Base-by-base conservation (phyloP, 2,888 invertebrate species). In the Criorhina ranunculi region DNA sequence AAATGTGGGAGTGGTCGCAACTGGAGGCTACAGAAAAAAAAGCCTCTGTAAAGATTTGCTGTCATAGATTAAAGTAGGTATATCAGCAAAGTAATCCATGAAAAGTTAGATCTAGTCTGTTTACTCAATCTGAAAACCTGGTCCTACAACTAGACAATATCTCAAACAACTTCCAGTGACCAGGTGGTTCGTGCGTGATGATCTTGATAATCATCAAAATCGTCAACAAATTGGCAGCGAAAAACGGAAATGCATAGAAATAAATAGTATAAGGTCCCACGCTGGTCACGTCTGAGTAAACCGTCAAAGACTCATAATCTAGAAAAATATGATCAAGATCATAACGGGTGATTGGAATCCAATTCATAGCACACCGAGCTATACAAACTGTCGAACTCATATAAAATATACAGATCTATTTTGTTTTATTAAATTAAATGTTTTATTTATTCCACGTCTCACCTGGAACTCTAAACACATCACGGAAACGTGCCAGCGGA, bases 391-490 rank as follows among this genome's bases (percentile, higher is more conserved):
- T 51, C 6, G 8, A 31, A 29, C 29, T 31, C 7, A 11, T 51
- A 24, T 51, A n/a, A n/a, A 11, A 2, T 51, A 51, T 51, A 51
- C 31, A 29, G 12, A 12, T 31, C 12, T 51, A 12, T 51, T 51
- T 29, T 29, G 3, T 31, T 51, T 31, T 12, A 51, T 51, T 12
- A 51, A 31, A 3, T 9, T 3, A 55, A 17, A 55, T 55, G 55
- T 55, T 15, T 55, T 35, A 77, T 60, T 77, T 67, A 69, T 53
- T 2, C 24, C 67, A 77, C 76, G 59, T 12, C 37, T 42, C 51
- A 77, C 59, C 51, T 77, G 60, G 60, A 60, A 53, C 66, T 77
- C 67, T 53, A 77, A 60, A 62, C 69, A 62, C 59, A 69, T 77
- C 40, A 29, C 66, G 66, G 62, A 62, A 62, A 62, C 62, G 66